Evolutionary conservation across 1,140 invertebrate genomes (phyloP), one percentile per base, ranked within the genome.

Genomic region (Antheraea mylitta): DNA sequence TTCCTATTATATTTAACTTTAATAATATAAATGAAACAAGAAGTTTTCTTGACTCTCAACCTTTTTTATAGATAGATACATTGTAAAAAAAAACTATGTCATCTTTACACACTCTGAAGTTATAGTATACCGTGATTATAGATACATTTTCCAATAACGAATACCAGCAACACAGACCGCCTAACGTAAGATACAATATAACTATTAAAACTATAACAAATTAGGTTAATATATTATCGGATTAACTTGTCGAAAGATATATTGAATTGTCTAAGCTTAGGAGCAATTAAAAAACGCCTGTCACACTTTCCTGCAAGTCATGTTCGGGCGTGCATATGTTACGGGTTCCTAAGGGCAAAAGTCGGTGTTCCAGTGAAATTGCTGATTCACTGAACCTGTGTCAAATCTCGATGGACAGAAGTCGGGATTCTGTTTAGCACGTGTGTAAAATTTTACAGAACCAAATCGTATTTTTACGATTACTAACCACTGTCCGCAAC

Each of bases 341-440:
- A 77, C 63, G 66, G 64, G 45, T 53, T 53, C 59, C 62, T 37
- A 38, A 62, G 74, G 75, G 67, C 82, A 73, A 68, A 78, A 85
- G 79, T 83, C 79, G 77, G 62, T 66, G 67, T 65, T 73, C 69
- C 58, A 65, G 36, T 48, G 60, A 78, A 81, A 78, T 58, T 76
- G 86, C 85, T 79, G 81, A 85, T 45, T 90, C 88, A 90, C 70
- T 45, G 69, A 81, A 81, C 88, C 85, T 79, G 76, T 82, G 86
- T 89, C 85, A 90, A 90, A 90, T 90, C 86, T 87, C 85, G 80
- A 90, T 86, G 82, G 85, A 86, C 83, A 82, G 30, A 64, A 58
- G 67, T 62, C 66, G 68, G 58, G 38, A 64, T 42, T 8, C 18
- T 64, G 62, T 38, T 64, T 42, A 64, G 36, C 62, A 64, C 60